Conservation (phyloP, 2,888 invertebrate species). For the Antheraea yamamai region DNA sequence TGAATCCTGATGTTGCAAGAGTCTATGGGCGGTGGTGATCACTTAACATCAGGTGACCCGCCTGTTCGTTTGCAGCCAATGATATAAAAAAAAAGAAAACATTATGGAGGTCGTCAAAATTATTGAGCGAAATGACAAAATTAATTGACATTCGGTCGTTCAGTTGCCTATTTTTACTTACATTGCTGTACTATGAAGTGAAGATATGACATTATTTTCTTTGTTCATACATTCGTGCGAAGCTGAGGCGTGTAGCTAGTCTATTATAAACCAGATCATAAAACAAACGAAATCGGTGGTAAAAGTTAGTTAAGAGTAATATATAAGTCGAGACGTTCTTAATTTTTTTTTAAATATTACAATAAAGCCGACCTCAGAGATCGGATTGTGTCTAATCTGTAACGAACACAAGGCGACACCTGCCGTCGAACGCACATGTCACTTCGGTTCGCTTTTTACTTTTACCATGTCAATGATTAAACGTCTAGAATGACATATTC, state of each 20-base stretch:
- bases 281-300: background rate
- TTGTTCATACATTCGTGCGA: too few relatives aligned
- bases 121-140: too few relatives aligned
- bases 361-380: conserved; percentile 18
- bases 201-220: too few relatives aligned
- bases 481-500: conserved; percentile 25
- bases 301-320: background rate
- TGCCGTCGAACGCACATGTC: conserved; percentile 17
- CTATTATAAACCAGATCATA: background rate
- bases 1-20: too few relatives aligned
- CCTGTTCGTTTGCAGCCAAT: too few relatives aligned
- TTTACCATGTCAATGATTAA: conserved; percentile 19
- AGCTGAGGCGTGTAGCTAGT: background rate
- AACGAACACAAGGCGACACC: conserved; percentile 20
- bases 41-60: too few relatives aligned
- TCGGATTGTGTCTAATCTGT: conserved; percentile 21
- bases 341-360: conserved; percentile 1
- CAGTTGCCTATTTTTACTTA: too few relatives aligned
- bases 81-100: too few relatives aligned
- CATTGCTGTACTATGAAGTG: too few relatives aligned
- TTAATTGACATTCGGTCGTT: too few relatives aligned
- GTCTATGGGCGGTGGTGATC: too few relatives aligned
- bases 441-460: conserved; percentile 17
- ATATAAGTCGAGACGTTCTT: background rate
- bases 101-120: too few relatives aligned